These are phyloP conservation scores for Dipus sagitta DNA, from an alignment of 2,797 vertebrate species.

Conservation along the genomic window DNA sequence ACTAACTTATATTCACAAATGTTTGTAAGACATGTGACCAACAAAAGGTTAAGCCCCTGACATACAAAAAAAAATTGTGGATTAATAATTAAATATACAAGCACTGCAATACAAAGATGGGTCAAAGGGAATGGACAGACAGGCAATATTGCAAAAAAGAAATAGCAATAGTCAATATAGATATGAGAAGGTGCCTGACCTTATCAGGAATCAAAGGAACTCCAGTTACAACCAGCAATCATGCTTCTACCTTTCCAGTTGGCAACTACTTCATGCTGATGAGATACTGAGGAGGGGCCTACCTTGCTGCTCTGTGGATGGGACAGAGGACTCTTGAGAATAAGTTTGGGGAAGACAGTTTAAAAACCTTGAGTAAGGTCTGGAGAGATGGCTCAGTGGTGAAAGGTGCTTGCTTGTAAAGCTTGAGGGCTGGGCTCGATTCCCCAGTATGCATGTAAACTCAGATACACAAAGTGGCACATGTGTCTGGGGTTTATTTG, in stretches of 20 bases:
- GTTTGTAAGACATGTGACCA: background rate
- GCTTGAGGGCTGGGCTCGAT: background rate
- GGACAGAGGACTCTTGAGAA: slow-evolving; percentile 5
- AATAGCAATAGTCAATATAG: slow-evolving; percentile 55
- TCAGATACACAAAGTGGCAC: background rate
- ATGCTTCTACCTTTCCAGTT: slow-evolving; percentile 50
- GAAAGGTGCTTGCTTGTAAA: background rate
- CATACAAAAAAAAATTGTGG: slow-evolving; percentile 53
- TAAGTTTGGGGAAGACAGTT: slow-evolving; percentile 48
- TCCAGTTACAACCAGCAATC: slow-evolving; percentile 65
- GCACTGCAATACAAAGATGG: slow-evolving; percentile 64
- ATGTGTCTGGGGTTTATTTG: no score
- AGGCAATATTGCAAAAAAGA: slow-evolving; percentile 71
- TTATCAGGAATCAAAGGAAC: slow-evolving; percentile 74
- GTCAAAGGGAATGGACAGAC: slow-evolving; percentile 69
- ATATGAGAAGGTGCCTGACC: slow-evolving; percentile 70
- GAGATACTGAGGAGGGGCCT: background rate
- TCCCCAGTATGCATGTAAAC: background rate
- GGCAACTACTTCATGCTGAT: slow-evolving; percentile 43
- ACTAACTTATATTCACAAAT: slow-evolving; percentile 33
- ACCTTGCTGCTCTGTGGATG: background rate
- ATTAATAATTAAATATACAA: slow-evolving; percentile 71
- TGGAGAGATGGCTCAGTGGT: background rate
- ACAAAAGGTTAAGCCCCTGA: slow-evolving; percentile 38
- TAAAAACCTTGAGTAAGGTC: slow-evolving; percentile 26